Evolutionary conservation across 1,140 invertebrate species (phyloP).

Genomic region (Polyergus mexicanus): DNA sequence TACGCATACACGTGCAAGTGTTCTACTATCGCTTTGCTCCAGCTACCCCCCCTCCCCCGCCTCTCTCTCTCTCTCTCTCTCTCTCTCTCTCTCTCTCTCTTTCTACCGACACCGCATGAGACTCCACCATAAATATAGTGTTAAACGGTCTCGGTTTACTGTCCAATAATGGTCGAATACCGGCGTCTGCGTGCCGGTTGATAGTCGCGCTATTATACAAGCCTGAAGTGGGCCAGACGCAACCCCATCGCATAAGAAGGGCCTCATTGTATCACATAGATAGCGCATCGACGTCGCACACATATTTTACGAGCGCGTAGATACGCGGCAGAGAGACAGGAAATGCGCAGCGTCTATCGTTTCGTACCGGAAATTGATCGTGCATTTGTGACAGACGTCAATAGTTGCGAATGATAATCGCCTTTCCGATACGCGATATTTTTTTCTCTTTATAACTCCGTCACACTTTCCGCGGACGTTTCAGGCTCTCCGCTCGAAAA

Average conservation of each 20-base stretch:
- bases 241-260: conserved; percentile 60
- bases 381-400: conserved; percentile 30
- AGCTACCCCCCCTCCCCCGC: conserved; percentile 36
- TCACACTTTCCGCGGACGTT: background rate
- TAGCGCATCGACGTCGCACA: conserved; percentile 46
- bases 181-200: conserved; percentile 75
- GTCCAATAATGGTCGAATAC: conserved; percentile 82
- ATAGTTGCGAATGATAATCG: background rate
- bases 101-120: conserved; percentile 55
- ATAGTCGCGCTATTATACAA: conserved; percentile 73
- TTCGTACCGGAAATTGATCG: conserved; percentile 63
- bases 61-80: too few relatives aligned
- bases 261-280: conserved; percentile 64
- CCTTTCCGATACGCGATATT: background rate
- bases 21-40: conserved; percentile 72
- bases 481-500: too few relatives aligned
- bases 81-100: too few relatives aligned
- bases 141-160: conserved; percentile 83
- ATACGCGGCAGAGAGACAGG: background rate
- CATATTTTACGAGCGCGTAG: conserved; percentile 60
- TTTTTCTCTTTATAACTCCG: conserved; percentile 29
- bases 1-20: conserved; percentile 40
- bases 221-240: conserved; percentile 32
- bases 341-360: background rate
- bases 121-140: conserved; percentile 82